These are phyloP conservation scores for Momotus momota DNA, from an alignment of 2,797 vertebrate genomes.

Conservation along the genomic window DNA sequence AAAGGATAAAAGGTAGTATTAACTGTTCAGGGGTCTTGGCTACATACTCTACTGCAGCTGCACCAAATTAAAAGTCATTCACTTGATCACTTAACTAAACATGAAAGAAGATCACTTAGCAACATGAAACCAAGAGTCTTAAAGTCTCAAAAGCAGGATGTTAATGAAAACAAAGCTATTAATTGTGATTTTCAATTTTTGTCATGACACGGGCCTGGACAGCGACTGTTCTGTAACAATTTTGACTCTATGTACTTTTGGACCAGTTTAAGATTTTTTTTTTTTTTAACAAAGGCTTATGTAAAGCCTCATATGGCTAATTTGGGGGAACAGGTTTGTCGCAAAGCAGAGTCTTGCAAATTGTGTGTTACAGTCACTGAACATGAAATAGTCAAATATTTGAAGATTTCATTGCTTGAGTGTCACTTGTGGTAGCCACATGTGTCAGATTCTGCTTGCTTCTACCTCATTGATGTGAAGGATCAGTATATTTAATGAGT, in stretches of 20 bases:
- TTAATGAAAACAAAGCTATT: not conserved
- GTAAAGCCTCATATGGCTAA: not conserved
- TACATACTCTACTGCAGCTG: slow-evolving; percentile 1
- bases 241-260: not conserved
- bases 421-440: not conserved
- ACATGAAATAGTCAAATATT: not conserved
- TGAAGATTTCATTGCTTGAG: not conserved
- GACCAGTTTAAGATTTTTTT: not conserved
- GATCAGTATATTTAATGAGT: not conserved
- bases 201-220: not conserved
- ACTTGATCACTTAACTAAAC: slow-evolving; percentile 23
- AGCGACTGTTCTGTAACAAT: not conserved
- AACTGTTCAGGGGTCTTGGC: slow-evolving; percentile 45
- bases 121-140: not conserved
- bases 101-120: not conserved
- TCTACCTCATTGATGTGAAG: not conserved
- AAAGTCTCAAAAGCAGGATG: not conserved
- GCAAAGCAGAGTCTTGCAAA: not conserved
- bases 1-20: slow-evolving; percentile 70
- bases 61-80: slow-evolving; percentile 58
- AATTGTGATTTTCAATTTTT: not conserved
- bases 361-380: not conserved
- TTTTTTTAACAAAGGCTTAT: not conserved
- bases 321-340: not conserved
- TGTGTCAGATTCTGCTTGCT: not conserved